These are phyloP conservation scores for Xylocampa areola DNA, from an alignment of 2,888 invertebrate species.

Conservation along the genomic window DNA sequence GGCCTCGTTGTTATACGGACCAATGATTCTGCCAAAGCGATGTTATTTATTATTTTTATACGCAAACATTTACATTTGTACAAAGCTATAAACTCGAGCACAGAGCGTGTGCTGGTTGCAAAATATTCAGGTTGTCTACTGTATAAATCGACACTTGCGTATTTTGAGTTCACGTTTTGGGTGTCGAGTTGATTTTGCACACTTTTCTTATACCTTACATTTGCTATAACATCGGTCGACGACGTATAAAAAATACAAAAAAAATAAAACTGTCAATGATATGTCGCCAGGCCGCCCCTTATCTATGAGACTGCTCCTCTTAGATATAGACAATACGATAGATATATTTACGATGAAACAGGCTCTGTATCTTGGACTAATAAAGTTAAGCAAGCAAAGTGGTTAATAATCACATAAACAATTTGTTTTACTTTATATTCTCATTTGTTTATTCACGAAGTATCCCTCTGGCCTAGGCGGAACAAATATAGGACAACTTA, in stretches of 20 bases:
- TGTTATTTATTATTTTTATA: slow-evolving; percentile 87
- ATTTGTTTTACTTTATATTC: slow-evolving; percentile 60
- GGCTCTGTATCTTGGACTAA: slow-evolving; percentile 81
- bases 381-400: slow-evolving; percentile 82
- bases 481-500: no score
- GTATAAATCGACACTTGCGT: slow-evolving; percentile 72
- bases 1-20: slow-evolving; percentile 66
- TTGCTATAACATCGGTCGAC: slow-evolving; percentile 76
- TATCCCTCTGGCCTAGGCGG: no score
- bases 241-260: slow-evolving; percentile 75
- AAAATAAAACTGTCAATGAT: slow-evolving; percentile 72
- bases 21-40: slow-evolving; percentile 80
- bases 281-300: slow-evolving; percentile 80
- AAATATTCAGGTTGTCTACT: slow-evolving; percentile 76
- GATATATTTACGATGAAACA: slow-evolving; percentile 77
- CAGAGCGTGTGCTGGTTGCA: slow-evolving; percentile 82
- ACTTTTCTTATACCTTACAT: slow-evolving; percentile 82
- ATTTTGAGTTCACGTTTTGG: slow-evolving; percentile 87
- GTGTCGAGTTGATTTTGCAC: slow-evolving; percentile 86
- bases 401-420: slow-evolving; percentile 76
- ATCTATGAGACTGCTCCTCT: slow-evolving; percentile 84
- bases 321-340: slow-evolving; percentile 76
- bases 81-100: slow-evolving; percentile 84
- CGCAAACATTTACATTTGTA: slow-evolving; percentile 82
- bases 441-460: no score